Conservation (phyloP, 2,797 vertebrate species). For the Oreortyx pictus region DNA sequence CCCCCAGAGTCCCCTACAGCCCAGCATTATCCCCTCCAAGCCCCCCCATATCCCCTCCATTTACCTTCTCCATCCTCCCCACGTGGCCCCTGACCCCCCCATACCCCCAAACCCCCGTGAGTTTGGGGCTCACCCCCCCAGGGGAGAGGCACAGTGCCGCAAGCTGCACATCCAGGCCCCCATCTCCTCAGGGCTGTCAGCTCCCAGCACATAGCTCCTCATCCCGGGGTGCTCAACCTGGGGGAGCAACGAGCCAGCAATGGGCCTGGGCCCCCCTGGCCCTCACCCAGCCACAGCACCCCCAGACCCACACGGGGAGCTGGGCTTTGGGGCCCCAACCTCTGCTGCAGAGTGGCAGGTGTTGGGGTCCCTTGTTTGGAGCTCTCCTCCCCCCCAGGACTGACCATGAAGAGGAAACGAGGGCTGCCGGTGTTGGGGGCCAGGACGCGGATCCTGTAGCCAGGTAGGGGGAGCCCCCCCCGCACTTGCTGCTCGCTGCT, state of each 20-base stretch:
- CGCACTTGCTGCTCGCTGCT: conserved; percentile 32
- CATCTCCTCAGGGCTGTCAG: not conserved
- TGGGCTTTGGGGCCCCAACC: not conserved
- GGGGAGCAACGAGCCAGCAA: not conserved
- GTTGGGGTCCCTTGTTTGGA: not conserved
- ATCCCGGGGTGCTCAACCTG: not conserved
- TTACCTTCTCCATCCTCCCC: no score
- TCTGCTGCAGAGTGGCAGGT: not conserved
- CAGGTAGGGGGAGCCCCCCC: conserved; percentile 16
- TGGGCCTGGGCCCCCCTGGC: no score
- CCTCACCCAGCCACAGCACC: not conserved
- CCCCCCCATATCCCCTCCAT: not conserved
- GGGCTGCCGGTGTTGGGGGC: not conserved
- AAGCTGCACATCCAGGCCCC: not conserved
- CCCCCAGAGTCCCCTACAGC: not conserved
- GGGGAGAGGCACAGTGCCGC: not conserved
- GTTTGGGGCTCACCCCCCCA: not conserved
- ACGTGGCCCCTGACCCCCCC: not conserved
- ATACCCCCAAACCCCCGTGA: not conserved
- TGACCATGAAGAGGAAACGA: conserved; percentile 25
- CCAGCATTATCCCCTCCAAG: not conserved
- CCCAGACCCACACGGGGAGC: not conserved
- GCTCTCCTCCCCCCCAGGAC: not conserved
- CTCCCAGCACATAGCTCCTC: not conserved
- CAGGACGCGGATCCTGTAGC: conserved; percentile 28